Percentiles rank a stretch among this genome's conserved stretches.
Conservation (phyloP, 2,113 vertebrate genomes). For the Cygnus atratus region DNA sequence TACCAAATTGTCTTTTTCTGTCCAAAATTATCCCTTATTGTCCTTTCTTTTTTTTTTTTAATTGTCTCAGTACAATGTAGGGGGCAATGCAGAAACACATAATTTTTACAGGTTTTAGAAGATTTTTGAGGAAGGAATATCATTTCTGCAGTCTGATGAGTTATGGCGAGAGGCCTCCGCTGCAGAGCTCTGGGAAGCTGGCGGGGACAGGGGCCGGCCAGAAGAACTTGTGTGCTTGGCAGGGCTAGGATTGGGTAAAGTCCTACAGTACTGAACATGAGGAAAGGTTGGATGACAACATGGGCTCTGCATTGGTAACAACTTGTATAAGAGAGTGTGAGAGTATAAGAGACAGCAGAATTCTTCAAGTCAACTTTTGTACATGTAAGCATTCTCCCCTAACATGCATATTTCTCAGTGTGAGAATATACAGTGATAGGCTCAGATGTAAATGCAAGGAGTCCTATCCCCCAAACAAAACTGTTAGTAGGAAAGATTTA, state of each 20-base stretch:
- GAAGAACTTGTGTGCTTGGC: background rate
- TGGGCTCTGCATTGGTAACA: background rate
- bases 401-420: accelerated
- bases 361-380: background rate
- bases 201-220: accelerated
- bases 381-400: background rate
- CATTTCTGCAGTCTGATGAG: background rate
- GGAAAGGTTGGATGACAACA: background rate
- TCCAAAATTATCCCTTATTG: background rate
- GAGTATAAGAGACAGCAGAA: accelerated
- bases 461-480: background rate
- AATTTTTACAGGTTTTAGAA: background rate
- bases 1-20: background rate
- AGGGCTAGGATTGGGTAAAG: background rate
- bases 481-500: background rate
- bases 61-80: background rate
- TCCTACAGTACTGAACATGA: background rate
- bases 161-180: background rate
- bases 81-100: background rate
- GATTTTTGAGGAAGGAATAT: background rate
- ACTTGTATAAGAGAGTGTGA: accelerated
- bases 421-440: accelerated
- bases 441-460: background rate
- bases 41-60: background rate
- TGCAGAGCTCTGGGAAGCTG: background rate